phyloP scores from a whole-genome alignment of 2,888 invertebrate genomes.

The Mythimna ferrago region DNA sequence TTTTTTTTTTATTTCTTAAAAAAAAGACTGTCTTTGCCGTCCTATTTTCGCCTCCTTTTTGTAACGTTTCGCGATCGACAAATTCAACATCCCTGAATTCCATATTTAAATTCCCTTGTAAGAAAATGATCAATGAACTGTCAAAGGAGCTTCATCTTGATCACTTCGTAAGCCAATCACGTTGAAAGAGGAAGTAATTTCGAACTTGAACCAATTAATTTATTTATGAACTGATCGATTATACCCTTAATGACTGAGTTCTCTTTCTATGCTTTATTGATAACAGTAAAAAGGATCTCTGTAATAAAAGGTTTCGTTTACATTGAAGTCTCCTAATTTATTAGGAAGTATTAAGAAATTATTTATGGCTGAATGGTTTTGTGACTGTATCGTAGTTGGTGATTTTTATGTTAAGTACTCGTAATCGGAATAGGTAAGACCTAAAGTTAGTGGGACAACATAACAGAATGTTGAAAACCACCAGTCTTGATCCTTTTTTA shows the following conservation, averaged over 20 bases:
- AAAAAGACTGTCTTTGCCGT: too few species aligned
- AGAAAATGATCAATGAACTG: neutral
- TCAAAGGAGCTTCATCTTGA: neutral
- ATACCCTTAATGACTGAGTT: neutral
- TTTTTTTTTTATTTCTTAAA: too few species aligned
- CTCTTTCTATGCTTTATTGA: slow-evolving; percentile 8
- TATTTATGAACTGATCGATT: slow-evolving; percentile 4
- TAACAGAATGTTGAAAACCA: too few species aligned
- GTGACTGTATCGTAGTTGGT: too few species aligned
- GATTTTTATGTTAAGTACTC: too few species aligned
- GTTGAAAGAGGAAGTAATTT: slow-evolving; percentile 14
- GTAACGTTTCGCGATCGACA: too few species aligned
- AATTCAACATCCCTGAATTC: too few species aligned
- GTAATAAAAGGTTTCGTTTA: slow-evolving; percentile 8
- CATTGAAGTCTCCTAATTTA: neutral
- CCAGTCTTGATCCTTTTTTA: too few species aligned
- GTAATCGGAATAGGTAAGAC: too few species aligned
- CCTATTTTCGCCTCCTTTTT: too few species aligned
- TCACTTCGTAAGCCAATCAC: slow-evolving; percentile 5
- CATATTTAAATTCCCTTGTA: neutral
- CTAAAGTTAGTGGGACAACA: too few species aligned
- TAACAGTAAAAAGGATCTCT: slow-evolving; percentile 5
- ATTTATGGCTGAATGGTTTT: neutral
- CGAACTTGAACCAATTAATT: neutral
- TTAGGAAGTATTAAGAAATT: neutral